phyloP scores from a whole-genome alignment of 2,888 invertebrate genomes.

The Lamproptera curius region DNA sequence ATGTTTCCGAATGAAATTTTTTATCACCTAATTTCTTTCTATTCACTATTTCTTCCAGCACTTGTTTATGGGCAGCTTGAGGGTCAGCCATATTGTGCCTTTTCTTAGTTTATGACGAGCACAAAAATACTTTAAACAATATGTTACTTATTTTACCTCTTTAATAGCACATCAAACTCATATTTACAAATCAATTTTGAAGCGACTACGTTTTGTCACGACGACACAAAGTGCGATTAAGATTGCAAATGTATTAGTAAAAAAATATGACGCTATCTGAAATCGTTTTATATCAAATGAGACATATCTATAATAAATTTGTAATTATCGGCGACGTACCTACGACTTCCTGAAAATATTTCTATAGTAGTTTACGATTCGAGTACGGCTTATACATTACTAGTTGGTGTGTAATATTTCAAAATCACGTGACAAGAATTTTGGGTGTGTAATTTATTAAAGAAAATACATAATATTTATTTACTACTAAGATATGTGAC shows the following conservation, averaged over 20 bases:
- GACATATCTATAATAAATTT: conserved; percentile 47
- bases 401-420: no score
- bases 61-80: conserved; percentile 37
- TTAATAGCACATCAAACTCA: conserved; percentile 2
- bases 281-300: conserved; percentile 42
- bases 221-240: conserved; percentile 44
- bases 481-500: no score
- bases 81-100: conserved; percentile 43
- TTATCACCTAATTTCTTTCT: conserved; percentile 58
- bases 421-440: no score
- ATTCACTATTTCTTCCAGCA: conserved; percentile 52
- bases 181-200: neutral
- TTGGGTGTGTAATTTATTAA: no score
- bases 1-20: conserved; percentile 66
- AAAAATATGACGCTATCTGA: conserved; percentile 48
- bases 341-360: conserved; percentile 27
- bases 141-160: neutral
- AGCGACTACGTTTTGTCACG: conserved; percentile 27
- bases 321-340: conserved; percentile 42
- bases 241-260: conserved; percentile 61
- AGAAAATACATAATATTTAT: no score
- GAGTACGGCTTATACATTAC: no score
- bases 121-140: no score
- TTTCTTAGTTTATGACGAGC: no score
- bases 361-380: no score